Base-by-base conservation (phyloP, 35 echinoderm and acorn worm genomes). In the Ptychodera flava region DNA sequence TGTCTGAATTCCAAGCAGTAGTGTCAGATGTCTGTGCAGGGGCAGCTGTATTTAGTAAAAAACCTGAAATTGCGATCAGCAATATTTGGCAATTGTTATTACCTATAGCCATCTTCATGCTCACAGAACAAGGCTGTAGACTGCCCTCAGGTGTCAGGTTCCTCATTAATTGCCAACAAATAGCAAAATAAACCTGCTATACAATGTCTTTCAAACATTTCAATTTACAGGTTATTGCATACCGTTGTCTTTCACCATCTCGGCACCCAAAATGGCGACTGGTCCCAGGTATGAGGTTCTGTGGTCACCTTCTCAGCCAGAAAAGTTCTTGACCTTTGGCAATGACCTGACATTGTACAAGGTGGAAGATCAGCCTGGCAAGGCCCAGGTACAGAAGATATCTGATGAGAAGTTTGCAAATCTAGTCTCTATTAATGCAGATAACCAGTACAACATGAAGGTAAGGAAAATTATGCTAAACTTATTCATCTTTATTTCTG, bases 401-500 rank as follows among this genome's bases (percentile, higher is more conserved):
- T 84, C 86, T 29, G 53, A 92, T 31, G 80, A 86, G 1, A 88
- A 83, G 10, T 35, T 79, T 33, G 83, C 84, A 10, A 88, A 83
- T 32, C 37, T 92, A 64, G 86, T 85, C 28, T 85, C 82, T 22
- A 34, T 82, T 16, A 92, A 92, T 77, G 32, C 82, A 32, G 91
- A 92, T 77, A 88, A 76, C 27, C 78, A 77, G 22, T 64, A 85
- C 38, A 92, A 92, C 35, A 77, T 77, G 28, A 87, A 92, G 36
- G 37, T 92, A 27, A 81, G 78, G 76, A 33, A 78, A 80, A 88
- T 88, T 38, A 88, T 79, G 78, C 86, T 88, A 85, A 92, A 76
- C 36, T 35, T 27, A 37, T 28, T 32, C 35, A 75, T 31, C 80
- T 83, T 22, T 32, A 28, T 27, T 36, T 31, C 16, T 33, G 1